These are phyloP conservation scores for Hypomecis atomaria DNA, from an alignment of 2,888 invertebrate species.

Conservation along the genomic window DNA sequence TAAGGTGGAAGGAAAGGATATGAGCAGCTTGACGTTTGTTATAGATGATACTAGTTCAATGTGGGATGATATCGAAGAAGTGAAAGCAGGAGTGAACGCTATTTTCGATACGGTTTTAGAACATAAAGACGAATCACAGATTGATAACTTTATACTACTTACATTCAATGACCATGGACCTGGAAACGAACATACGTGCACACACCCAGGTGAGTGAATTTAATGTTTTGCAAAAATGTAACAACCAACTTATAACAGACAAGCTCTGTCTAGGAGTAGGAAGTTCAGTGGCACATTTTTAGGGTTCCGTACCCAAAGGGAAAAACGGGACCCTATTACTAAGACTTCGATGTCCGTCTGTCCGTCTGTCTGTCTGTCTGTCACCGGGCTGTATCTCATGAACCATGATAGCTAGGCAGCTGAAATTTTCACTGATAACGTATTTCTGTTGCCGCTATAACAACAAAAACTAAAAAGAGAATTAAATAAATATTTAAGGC, in stretches of 20 bases:
- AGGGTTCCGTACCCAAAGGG: too few relatives aligned
- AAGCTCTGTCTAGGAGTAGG: too few relatives aligned
- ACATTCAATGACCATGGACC: slow-evolving; percentile 61
- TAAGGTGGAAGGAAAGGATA: neutral
- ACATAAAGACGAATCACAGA: slow-evolving; percentile 53
- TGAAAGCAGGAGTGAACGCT: slow-evolving; percentile 51
- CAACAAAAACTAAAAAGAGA: too few relatives aligned
- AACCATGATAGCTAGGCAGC: too few relatives aligned
- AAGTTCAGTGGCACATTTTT: too few relatives aligned
- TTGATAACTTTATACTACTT: slow-evolving; percentile 66
- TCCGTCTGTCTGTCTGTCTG: too few relatives aligned
- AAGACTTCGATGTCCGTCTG: too few relatives aligned
- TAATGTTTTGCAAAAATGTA: neutral
- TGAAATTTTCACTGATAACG: too few relatives aligned
- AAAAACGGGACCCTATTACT: too few relatives aligned
- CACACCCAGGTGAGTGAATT: neutral
- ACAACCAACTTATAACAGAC: neutral
- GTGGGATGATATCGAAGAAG: slow-evolving; percentile 60
- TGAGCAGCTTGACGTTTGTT: slow-evolving; percentile 64
- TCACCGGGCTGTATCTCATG: too few relatives aligned
- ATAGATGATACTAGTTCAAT: slow-evolving; percentile 70
- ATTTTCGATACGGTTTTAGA: slow-evolving; percentile 64
- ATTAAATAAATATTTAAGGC: too few relatives aligned
- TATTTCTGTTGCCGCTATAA: too few relatives aligned
- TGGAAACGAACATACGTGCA: neutral